Evolutionary conservation across 2,113 vertebrate species (phyloP).

Genomic region (Megatriorchis doriae): DNA sequence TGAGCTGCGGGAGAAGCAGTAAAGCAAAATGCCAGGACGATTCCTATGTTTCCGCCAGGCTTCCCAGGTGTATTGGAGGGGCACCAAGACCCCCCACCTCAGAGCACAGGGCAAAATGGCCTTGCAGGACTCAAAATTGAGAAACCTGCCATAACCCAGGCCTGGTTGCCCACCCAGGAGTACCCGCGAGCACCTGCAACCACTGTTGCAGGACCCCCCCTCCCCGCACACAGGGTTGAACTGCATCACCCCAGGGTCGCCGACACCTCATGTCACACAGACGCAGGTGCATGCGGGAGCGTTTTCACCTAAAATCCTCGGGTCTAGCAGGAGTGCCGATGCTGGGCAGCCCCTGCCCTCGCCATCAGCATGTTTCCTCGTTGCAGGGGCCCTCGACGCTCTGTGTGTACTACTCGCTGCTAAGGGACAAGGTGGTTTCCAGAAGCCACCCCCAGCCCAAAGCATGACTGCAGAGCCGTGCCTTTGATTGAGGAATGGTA

Average conservation of each 20-base stretch:
- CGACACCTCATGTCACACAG: fast-evolving
- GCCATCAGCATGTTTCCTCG: fast-evolving
- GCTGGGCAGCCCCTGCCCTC: background rate
- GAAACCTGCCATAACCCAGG: background rate
- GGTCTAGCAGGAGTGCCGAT: fast-evolving
- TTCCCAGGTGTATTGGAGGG: background rate
- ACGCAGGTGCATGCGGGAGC: fast-evolving
- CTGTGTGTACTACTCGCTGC: background rate
- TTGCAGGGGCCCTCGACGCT: fast-evolving
- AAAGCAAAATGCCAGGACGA: fast-evolving
- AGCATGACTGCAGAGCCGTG: fast-evolving
- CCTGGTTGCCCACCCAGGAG: background rate
- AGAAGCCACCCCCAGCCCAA: background rate
- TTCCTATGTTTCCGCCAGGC: background rate
- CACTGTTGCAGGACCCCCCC: background rate
- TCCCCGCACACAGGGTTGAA: fast-evolving
- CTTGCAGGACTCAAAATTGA: background rate
- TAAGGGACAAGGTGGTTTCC: background rate
- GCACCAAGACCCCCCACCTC: background rate
- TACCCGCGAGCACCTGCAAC: background rate
- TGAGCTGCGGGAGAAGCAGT: background rate
- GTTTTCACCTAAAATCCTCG: fast-evolving
- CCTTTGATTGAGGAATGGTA: background rate
- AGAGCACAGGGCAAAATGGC: background rate
- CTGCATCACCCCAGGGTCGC: background rate